Evolutionary conservation across 2,888 invertebrate genomes (phyloP), one percentile per base, ranked within the genome.

Genomic region (Rotaria macrura): DNA sequence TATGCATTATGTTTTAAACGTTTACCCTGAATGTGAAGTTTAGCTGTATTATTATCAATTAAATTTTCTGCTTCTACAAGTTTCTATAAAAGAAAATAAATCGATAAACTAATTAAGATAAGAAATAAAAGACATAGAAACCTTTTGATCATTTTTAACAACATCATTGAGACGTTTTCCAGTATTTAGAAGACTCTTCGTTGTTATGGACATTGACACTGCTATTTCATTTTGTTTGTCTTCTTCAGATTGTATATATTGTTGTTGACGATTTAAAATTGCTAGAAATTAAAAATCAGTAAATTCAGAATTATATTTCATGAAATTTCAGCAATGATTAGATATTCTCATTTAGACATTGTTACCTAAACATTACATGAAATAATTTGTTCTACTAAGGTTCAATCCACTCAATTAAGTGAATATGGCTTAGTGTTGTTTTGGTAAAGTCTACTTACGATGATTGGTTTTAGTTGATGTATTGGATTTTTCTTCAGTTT

Each of bases 131-230:
- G 9, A 17, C 0, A 43, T 7, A 25, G 34, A 25, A 79, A 79
- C 79, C 12, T 79, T 43, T 79, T 79, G 40, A 79, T 79, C 79
- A 43, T n/a, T 43, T 79, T 79, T 79, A n/a, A 79, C 79, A n/a
- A 43, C 17, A 79, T 43, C 79, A n/a, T 43, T 7, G 4, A 79
- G 2, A 43, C 43, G 40, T 43, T 43, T 6, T 43, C 43, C 79
- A 43, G 1, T 79, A 43, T 43, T 23, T 25, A n/a, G 2, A 40
- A 79, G 43, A 43, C n/a, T 79, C 25, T n/a, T 43, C 3, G 79
- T 43, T 12, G 43, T 79, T 25, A 17, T 7, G 10, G 2, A n/a
- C 79, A 79, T 79, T 17, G n/a, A 43, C n/a, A 25, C 20, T 20
- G 79, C 79, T n/a, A 79, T n/a, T 0, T 79, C n/a, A n/a, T 79